These are phyloP conservation scores for Glaucopsyche alexis DNA, from an alignment of 2,888 invertebrate species.

Conservation along the genomic window DNA sequence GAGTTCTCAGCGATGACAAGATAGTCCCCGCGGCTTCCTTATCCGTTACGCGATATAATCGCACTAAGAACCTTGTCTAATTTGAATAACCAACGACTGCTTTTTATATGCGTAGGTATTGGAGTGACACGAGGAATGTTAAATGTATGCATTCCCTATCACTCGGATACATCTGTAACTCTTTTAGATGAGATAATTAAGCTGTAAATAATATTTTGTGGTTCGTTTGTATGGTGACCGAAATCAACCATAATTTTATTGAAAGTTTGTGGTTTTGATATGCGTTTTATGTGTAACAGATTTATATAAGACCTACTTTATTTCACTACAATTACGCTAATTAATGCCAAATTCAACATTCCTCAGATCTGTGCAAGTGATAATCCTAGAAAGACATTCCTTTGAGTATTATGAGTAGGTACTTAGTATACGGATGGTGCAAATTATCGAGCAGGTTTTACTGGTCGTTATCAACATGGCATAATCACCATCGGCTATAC, in stretches of 20 bases:
- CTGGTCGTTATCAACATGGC: constrained; percentile 1
- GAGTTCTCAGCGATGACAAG: constrained; percentile 57
- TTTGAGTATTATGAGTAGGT: not conserved
- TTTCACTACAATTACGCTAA: not conserved
- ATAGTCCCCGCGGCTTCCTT: constrained; percentile 65
- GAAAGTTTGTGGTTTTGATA: not conserved
- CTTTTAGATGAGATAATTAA: constrained; percentile 6
- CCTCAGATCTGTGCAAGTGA: not conserved
- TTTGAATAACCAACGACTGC: constrained; percentile 59
- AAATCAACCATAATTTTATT: not conserved
- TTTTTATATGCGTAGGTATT: constrained; percentile 19
- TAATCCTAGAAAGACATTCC: not conserved
- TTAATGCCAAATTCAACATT: not conserved
- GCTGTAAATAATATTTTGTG: not conserved
- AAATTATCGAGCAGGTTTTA: constrained; percentile 13
- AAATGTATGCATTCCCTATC: constrained; percentile 20
- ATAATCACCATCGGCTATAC: not conserved
- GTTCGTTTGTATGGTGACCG: not conserved
- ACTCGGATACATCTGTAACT: not conserved
- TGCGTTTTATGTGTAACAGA: not conserved
- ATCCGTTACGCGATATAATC: constrained; percentile 71
- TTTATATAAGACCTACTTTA: not conserved
- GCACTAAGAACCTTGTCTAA: constrained; percentile 60
- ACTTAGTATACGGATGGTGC: not conserved
- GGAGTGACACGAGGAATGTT: constrained; percentile 13